phyloP scores from a whole-genome alignment of 2,888 invertebrate species.

The Frankliniella intonsa region DNA sequence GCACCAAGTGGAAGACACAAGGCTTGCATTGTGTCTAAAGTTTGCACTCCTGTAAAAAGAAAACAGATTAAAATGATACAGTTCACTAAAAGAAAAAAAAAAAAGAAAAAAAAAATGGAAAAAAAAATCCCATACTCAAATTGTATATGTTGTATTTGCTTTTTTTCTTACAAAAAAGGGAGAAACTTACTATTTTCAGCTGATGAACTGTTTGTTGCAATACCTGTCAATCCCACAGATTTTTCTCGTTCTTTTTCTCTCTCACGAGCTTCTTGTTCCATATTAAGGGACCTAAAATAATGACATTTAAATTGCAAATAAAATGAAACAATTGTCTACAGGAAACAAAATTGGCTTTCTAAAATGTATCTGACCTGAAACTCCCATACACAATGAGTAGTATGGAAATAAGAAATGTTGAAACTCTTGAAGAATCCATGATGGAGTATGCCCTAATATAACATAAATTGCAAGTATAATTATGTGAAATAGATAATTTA shows the following conservation, averaged over 20 bases:
- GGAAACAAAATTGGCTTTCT: conserved; percentile 2
- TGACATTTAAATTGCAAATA: conserved; percentile 3
- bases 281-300: conserved; percentile 73
- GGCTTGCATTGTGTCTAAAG: conserved; percentile 94
- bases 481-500: background rate
- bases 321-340: conserved; percentile 24
- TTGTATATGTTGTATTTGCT: too few relatives aligned
- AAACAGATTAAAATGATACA: conserved; percentile 33
- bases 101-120: conserved; percentile 36
- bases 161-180: conserved; percentile 24
- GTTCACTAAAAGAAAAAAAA: too few relatives aligned
- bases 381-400: conserved; percentile 95
- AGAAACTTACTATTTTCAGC: conserved; percentile 50
- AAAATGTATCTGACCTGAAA: conserved; percentile 55
- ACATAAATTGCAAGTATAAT: conserved; percentile 28
- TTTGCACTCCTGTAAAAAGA: conserved; percentile 68
- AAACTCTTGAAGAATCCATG: conserved; percentile 95
- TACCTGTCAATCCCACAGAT: conserved; percentile 60
- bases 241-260: conserved; percentile 69
- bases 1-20: conserved; percentile 93
- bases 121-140: background rate
- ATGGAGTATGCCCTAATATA: conserved; percentile 80
- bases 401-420: conserved; percentile 95
- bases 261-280: conserved; percentile 91
- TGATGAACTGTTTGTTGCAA: conserved; percentile 48